Evolutionary conservation across 1,140 invertebrate species (phyloP), one percentile per base, ranked within the genome.

Genomic region (Drosophila ambigua): DNA sequence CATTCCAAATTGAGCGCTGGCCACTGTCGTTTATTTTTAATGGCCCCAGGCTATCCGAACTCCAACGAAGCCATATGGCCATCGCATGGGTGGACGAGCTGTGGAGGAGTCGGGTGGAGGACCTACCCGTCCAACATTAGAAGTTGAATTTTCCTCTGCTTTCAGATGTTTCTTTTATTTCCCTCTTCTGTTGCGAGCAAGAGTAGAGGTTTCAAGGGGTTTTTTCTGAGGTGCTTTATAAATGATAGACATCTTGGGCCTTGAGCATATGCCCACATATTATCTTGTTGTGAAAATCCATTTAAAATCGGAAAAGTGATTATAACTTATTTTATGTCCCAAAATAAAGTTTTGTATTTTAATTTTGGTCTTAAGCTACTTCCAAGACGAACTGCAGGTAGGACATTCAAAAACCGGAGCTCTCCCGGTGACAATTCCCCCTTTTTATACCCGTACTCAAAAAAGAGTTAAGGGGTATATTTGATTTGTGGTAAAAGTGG

Each of bases 11-110:
- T 87, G 82, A 87, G 82, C 82, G 79, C 82, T 88, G 74, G 61
- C 82, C 83, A 79, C 82, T 88, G 83, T 87, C 82, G 82, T 87
- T 88, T 87, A 87, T 88, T 87, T 87, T 88, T 82, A 87, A 87
- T 87, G 82, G 83, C 88, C 71, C 74, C 77, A 16, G 23, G 69
- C 67, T 51, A 75, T 59, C 28, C 78, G 76, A 51, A 57, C n/a
- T 65, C 52, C 23, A 59, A 9, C 54, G 71, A 62, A 74, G 81
- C 73, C 81, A 81, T 77, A 80, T 85, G 80, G 66, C 73, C 62
- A 23, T 55, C 26, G 68, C 44, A 52, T 51, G 46, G 55, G 39
- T 2, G 11, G 2, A 13, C 16, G 31, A 39, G 35, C 13, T 35
- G 26, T 45, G 31, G 51, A 9, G 15, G 43, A 53, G 53, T 71